Evolutionary conservation across 2,113 vertebrate genomes (phyloP).

Genomic region (Peucedramus taeniatus): DNA sequence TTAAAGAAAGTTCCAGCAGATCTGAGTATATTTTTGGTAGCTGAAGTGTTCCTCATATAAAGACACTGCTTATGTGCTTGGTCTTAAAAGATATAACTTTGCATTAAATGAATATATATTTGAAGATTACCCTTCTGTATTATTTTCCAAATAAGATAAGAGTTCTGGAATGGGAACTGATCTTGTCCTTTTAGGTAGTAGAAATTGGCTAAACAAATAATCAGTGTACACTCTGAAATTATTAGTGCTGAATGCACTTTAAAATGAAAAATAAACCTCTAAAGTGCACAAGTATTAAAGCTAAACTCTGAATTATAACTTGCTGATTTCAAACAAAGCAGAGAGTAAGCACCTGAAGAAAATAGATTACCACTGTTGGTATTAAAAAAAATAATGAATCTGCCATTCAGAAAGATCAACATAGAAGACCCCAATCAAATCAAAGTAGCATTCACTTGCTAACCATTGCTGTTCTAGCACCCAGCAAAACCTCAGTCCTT

Average conservation of each 20-base stretch:
- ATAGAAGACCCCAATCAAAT: neutral
- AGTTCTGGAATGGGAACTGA: neutral
- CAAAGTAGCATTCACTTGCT: neutral
- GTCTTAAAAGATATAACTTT: neutral
- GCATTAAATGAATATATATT: neutral
- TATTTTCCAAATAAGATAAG: neutral
- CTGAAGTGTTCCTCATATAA: neutral
- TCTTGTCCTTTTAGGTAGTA: neutral
- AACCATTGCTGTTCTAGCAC: neutral
- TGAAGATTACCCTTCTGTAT: neutral
- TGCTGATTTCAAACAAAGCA: neutral
- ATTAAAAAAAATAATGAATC: neutral
- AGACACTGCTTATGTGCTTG: neutral
- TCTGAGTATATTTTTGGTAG: neutral
- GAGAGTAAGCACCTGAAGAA: neutral
- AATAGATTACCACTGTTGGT: neutral
- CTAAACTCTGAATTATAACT: neutral
- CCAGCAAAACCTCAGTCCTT: neutral
- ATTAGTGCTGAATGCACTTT: neutral
- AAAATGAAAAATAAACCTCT: neutral
- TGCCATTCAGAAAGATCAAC: neutral
- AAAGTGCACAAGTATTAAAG: neutral
- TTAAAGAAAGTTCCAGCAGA: neutral
- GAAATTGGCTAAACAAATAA: neutral
- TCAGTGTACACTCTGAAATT: neutral